These are phyloP conservation scores for Aelia acuminata DNA, from an alignment of 2,888 invertebrate genomes.

Conservation along the genomic window DNA sequence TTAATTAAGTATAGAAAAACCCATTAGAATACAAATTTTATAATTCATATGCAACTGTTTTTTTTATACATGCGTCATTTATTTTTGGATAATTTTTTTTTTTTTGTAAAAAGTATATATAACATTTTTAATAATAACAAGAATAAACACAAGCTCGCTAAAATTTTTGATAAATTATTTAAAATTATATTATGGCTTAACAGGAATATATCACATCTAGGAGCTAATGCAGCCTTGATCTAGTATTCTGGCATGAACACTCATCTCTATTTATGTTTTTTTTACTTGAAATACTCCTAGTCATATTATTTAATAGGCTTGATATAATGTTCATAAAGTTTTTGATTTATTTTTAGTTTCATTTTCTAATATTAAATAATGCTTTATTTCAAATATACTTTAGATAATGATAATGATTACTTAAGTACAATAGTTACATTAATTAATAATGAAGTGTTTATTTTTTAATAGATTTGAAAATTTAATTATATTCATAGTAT, in stretches of 20 bases:
- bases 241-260: constrained; percentile 58
- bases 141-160: background rate
- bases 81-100: background rate
- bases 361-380: background rate
- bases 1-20: background rate
- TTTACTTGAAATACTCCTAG: background rate
- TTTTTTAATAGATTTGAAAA: constrained; percentile 51
- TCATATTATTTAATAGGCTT: constrained; percentile 34
- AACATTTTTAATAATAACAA: background rate
- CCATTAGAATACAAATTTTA: background rate
- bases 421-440: background rate
- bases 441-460: constrained; percentile 29
- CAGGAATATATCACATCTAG: constrained; percentile 50
- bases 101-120: background rate
- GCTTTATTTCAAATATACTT: background rate
- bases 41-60: background rate
- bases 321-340: constrained; percentile 35
- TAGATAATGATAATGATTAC: background rate
- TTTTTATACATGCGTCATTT: background rate
- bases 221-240: constrained; percentile 58
- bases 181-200: constrained; percentile 35
- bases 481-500: constrained; percentile 24
- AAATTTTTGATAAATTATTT: background rate
- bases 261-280: constrained; percentile 39
- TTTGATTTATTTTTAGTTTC: background rate